These are phyloP conservation scores for Champsocephalus gunnari DNA, from an alignment of 2,797 vertebrate genomes.

Conservation along the genomic window DNA sequence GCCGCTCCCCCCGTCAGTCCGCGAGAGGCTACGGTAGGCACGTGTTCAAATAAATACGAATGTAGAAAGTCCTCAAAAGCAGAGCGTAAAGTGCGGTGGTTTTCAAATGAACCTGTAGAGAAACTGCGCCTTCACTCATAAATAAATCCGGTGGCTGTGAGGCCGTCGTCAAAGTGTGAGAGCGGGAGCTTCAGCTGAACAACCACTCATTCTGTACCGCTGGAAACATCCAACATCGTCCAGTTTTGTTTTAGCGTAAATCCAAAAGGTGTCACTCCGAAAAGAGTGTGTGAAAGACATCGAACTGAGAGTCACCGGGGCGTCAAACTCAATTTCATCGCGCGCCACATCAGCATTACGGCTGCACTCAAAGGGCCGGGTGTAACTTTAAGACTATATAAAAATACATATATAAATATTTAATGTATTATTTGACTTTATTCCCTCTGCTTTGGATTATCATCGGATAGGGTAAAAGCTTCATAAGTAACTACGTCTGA, in stretches of 20 bases:
- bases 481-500: no score
- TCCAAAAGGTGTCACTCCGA: conserved; percentile 19
- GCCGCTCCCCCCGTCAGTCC: background rate
- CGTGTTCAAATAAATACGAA: conserved; percentile 30
- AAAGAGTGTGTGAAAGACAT: background rate
- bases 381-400: no score
- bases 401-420: no score
- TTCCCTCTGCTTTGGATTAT: no score
- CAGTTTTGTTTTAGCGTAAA: background rate
- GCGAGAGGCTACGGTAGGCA: conserved; percentile 40
- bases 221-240: conserved; percentile 15
- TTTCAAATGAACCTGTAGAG: conserved; percentile 4
- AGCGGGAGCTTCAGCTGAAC: conserved; percentile 7
- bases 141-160: background rate
- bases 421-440: no score
- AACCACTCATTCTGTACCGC: conserved; percentile 1
- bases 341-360: no score
- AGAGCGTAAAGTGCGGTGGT: conserved; percentile 35
- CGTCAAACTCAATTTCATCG: no score
- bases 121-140: conserved; percentile 18
- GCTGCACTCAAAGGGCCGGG: no score
- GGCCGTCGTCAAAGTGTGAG: background rate
- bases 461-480: no score
- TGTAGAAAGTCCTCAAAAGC: background rate
- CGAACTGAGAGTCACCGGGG: no score